A percentile compares a stretch with the other conserved stretches of the same genome.
Conservation (phyloP, 2,113 vertebrate genomes). For the Myocastor coypus region DNA sequence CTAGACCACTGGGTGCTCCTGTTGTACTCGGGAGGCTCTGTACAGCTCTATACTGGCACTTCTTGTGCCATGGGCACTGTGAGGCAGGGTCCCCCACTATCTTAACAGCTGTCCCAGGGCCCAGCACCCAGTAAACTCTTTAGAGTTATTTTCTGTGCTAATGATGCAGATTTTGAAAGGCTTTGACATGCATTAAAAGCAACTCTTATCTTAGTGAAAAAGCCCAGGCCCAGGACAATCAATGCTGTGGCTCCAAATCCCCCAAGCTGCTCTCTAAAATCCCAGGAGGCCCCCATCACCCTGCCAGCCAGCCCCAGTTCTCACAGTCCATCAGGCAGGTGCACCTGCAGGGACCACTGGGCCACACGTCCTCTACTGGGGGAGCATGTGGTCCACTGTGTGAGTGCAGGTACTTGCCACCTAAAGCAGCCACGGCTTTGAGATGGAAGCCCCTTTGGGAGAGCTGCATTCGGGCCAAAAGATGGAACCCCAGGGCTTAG, state of each 20-base stretch:
- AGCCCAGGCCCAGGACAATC: not conserved
- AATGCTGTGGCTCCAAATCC: not conserved
- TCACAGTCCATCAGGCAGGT: not conserved
- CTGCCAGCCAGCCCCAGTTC: not conserved
- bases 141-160: not conserved
- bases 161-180: not conserved
- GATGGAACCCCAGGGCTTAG: not conserved
- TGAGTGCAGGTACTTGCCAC: not conserved
- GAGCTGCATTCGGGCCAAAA: not conserved
- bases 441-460: not conserved
- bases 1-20: not conserved
- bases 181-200: not conserved
- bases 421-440: not conserved
- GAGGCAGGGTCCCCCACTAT: not conserved
- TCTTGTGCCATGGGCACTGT: not conserved
- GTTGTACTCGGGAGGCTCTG: not conserved
- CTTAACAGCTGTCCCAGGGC: not conserved
- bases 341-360: not conserved
- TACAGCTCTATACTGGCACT: no score
- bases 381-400: no score
- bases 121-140: not conserved
- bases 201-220: not conserved
- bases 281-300: rapidly evolving
- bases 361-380: not conserved
- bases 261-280: not conserved